Conservation (phyloP, 2,888 invertebrate species). For the Mongoloraphidia duomilia region DNA sequence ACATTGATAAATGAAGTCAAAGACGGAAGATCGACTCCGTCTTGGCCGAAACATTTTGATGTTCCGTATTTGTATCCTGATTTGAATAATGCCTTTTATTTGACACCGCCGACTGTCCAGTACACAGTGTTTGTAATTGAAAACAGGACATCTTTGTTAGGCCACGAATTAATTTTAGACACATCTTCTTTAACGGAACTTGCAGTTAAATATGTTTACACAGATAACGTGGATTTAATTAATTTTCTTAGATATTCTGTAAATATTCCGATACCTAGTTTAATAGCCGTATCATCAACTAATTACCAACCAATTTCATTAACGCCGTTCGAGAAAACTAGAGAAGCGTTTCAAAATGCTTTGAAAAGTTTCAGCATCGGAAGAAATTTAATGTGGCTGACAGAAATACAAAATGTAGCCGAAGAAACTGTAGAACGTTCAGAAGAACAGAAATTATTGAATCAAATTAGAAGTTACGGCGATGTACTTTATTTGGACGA, state of each 20-base stretch:
- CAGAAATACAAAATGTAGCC: conserved; percentile 16
- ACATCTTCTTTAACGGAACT: conserved; percentile 41
- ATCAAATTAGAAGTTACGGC: conserved; percentile 21
- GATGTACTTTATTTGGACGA: conserved; percentile 72
- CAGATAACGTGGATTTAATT: conserved; percentile 38
- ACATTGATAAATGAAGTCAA: conserved; percentile 47
- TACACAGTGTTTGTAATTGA: conserved; percentile 55
- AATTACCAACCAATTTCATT: conserved; percentile 28
- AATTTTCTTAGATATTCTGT: conserved; percentile 24
- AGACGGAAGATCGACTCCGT: conserved; percentile 44
- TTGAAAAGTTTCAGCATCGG: conserved; percentile 35
- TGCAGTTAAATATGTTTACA: conserved; percentile 39
- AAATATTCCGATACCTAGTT: conserved; percentile 36
- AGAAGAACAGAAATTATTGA: conserved; percentile 24
- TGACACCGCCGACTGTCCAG: conserved; percentile 32
- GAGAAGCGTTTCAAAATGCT: conserved; percentile 32
- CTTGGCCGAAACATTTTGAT: conserved; percentile 37
- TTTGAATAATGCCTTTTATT: conserved; percentile 36
- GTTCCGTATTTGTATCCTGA: conserved; percentile 27
- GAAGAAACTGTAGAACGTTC: conserved; percentile 21
- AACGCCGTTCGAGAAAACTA: conserved; percentile 29
- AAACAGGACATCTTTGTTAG: conserved; percentile 41
- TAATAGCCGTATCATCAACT: conserved; percentile 34
- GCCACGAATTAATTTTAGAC: conserved; percentile 53
- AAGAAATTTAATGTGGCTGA: conserved; percentile 19